phyloP scores from a whole-genome alignment of 23 tunicate species.

The Trididemnum nubilum region DNA sequence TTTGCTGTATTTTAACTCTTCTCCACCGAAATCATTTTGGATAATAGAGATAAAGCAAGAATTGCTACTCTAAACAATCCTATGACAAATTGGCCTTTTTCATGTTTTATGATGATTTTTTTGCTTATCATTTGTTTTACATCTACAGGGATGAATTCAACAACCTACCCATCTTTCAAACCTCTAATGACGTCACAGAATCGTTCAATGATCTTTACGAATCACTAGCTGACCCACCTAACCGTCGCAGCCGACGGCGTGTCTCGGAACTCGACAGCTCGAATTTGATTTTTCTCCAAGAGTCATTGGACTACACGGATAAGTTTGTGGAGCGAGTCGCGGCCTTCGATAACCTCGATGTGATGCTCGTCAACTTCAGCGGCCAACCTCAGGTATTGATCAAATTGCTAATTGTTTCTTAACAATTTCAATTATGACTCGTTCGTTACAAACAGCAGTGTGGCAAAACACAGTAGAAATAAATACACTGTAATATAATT shows the following conservation, averaged over 20 bases:
- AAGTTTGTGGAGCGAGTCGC: background rate
- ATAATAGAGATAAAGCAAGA: too few relatives aligned
- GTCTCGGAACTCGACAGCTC: background rate
- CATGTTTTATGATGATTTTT: too few relatives aligned
- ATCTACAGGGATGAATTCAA: constrained; percentile 19
- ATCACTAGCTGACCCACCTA: background rate
- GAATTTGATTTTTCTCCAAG: background rate
- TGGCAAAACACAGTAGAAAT: too few relatives aligned
- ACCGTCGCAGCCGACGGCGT: too few relatives aligned
- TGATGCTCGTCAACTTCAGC: background rate
- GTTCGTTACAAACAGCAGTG: too few relatives aligned
- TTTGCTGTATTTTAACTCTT: too few relatives aligned
- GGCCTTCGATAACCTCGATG: background rate
- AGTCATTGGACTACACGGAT: background rate
- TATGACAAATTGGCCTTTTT: too few relatives aligned
- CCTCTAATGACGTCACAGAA: background rate
- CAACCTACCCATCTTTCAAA: constrained; percentile 2
- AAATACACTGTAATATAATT: too few relatives aligned
- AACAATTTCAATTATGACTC: too few relatives aligned
- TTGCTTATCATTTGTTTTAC: background rate
- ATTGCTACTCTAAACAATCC: too few relatives aligned
- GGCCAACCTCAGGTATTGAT: background rate
- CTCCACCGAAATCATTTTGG: too few relatives aligned
- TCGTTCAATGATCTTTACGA: background rate
- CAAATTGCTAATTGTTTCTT: background rate